Base-by-base conservation (phyloP, 2,797 vertebrate species). In the Sebastes umbrosus region DNA sequence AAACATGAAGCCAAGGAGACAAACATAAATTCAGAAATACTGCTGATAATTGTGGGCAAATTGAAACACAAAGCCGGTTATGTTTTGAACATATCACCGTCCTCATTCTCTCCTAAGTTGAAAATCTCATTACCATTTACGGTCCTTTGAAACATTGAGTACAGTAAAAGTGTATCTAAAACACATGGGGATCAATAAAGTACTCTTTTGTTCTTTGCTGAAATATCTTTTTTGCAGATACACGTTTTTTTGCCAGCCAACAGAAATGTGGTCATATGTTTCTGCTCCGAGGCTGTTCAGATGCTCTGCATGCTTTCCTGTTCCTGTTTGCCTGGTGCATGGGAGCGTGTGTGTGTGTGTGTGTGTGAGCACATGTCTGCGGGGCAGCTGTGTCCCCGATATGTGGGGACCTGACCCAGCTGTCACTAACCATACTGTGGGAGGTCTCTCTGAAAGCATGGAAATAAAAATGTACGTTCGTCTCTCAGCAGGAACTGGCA, bases 331-430 rank as follows among this genome's bases (percentile, higher is more conserved):
- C 86, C 84, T 88, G 76, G 71, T 88, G 80, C 84, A 87, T 83
- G 72, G 50, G 70, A 69, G 77, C 43, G 71, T 67, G 71, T 32
- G 32, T 32, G 32, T 34, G 83, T 67, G 67, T n/a, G 77, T 73
- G 79, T 85, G 83, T 77, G 80, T n/a, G 80, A 83, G 87, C 80
- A 86, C 87, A 91, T 91, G 89, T 95, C 94, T 95, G 92, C 91
- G 84, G 94, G 95, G 94, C 95, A 96, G 95, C 95, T 96, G 96
- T 94, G 94, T 94, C 93, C 94, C 92, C 87, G 83, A 93, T 95
- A 95, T 93, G 94, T 93, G 92, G 95, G 94, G 94, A 95, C 94
- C 92, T 94, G 95, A 95, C 96, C 95, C 94, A 94, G 95, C 96
- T 96, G 96, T 96, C 96, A 95, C 90, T 90, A 93, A 93, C 86